phyloP scores from a whole-genome alignment of 2,797 vertebrate species.

The Clarias laeviceps region DNA sequence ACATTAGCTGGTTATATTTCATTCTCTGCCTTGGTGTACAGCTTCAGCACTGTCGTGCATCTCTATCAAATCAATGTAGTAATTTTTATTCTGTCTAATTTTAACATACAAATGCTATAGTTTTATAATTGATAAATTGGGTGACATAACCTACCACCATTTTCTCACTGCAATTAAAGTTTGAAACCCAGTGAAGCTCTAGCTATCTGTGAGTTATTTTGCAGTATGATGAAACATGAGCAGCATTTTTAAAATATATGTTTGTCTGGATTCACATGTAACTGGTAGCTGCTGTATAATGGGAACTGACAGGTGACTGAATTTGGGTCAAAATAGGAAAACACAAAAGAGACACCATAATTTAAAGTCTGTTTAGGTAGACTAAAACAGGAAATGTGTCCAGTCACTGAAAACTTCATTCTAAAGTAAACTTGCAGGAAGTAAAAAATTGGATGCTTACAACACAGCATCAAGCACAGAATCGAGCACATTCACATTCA shows the following conservation, averaged over 20 bases:
- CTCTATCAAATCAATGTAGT: neutral
- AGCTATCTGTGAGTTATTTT: neutral
- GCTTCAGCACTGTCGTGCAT: neutral
- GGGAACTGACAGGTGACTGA: neutral
- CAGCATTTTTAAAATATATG: neutral
- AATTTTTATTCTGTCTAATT: neutral
- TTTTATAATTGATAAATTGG: neutral
- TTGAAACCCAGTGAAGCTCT: neutral
- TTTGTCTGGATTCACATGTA: neutral
- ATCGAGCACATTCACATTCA: conserved; percentile 57
- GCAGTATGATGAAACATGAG: neutral
- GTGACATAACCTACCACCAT: neutral
- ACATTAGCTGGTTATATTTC: conserved; percentile 43
- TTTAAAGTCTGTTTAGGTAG: no score
- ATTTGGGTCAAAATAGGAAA: neutral
- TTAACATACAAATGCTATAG: neutral
- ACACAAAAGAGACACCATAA: neutral
- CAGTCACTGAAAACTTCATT: neutral
- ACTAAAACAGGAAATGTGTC: neutral
- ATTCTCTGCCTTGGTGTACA: conserved; percentile 30
- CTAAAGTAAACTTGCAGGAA: neutral
- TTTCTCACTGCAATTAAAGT: neutral
- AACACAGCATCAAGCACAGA: neutral
- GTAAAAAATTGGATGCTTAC: neutral
- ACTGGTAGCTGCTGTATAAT: neutral